A percentile compares a stretch with the other conserved stretches of the same genome.
These are phyloP conservation scores for Zingel zingel DNA, from an alignment of 2,113 vertebrate species.

Conservation along the genomic window DNA sequence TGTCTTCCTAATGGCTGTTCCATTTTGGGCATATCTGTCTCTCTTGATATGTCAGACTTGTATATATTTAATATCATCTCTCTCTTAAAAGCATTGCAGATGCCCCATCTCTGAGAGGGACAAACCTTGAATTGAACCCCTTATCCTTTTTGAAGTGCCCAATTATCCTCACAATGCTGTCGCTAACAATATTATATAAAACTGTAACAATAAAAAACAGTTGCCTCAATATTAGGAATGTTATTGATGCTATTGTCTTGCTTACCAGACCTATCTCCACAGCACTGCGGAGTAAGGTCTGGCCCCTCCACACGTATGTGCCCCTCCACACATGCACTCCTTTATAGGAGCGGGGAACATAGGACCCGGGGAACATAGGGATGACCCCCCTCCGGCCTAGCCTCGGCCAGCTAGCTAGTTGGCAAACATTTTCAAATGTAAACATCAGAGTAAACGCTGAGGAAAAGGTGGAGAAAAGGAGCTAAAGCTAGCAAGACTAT, in stretches of 20 bases:
- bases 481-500: no score
- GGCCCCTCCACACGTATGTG: no score
- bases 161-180: slow-evolving; percentile 10
- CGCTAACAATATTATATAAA: background rate
- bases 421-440: no score
- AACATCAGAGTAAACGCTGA: no score
- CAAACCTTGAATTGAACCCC: slow-evolving; percentile 22
- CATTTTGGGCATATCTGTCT: slow-evolving; percentile 37
- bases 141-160: slow-evolving; percentile 1
- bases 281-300: no score
- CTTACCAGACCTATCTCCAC: no score
- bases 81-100: slow-evolving; percentile 26
- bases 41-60: slow-evolving; percentile 41
- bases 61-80: slow-evolving; percentile 49
- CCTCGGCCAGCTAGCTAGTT: no score
- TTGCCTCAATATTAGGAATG: slow-evolving; percentile 1
- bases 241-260: background rate
- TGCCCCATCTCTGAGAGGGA: background rate
- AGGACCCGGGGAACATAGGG: no score
- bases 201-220: background rate
- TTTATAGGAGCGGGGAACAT: no score
- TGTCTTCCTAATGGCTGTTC: slow-evolving; percentile 24
- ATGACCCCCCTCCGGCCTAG: no score
- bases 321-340: no score
- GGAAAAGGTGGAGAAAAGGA: no score